A percentile compares a stretch with the other conserved stretches of the same genome.
phyloP scores from a whole-genome alignment of 2,113 vertebrate species.

The Lophochroa leadbeateri region DNA sequence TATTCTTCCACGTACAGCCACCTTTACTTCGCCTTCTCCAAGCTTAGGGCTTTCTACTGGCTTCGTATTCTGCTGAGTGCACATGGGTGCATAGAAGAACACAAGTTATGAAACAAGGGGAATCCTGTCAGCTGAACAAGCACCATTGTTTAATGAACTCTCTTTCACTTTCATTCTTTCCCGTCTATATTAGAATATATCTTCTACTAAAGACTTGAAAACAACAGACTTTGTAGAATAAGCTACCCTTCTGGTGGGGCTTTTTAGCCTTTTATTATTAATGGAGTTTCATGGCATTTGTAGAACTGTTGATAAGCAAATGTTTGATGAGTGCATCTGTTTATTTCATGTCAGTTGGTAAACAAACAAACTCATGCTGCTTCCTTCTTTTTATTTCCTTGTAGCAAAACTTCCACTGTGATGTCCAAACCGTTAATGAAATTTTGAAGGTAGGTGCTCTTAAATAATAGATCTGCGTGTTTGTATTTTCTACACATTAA shows the following conservation, averaged over 20 bases:
- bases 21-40: not conserved
- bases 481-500: not conserved
- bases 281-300: not conserved
- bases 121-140: not conserved
- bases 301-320: not conserved
- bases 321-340: not conserved
- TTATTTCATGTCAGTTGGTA: not conserved
- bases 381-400: not conserved
- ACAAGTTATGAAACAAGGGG: not conserved
- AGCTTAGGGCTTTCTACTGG: not conserved
- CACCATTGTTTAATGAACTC: not conserved
- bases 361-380: not conserved
- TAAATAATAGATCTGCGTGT: not conserved
- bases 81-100: not conserved
- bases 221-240: not conserved
- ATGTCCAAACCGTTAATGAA: slow-evolving; percentile 87
- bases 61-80: not conserved
- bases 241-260: not conserved
- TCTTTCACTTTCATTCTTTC: not conserved
- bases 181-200: not conserved
- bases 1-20: too few species aligned
- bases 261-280: not conserved
- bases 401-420: slow-evolving; percentile 82
- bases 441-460: slow-evolving; percentile 87
- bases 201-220: not conserved